Percentiles rank a stretch among this genome's conserved stretches.
phyloP scores from a whole-genome alignment of 2,797 vertebrate species.

The Jordanella pulchra region DNA sequence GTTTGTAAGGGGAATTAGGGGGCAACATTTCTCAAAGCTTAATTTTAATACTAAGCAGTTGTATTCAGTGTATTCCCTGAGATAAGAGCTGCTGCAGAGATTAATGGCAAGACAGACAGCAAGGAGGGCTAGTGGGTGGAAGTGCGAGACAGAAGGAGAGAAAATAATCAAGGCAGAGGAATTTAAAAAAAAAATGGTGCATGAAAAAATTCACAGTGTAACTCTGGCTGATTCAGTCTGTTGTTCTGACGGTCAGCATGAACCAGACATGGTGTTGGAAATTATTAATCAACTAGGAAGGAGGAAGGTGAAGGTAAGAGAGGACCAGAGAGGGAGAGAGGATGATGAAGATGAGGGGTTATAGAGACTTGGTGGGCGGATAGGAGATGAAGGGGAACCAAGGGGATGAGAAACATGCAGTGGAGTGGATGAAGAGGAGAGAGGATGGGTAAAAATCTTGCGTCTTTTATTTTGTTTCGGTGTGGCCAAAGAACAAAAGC shows the following conservation, averaged over 20 bases:
- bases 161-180: slow-evolving; percentile 32
- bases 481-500: slow-evolving; percentile 17
- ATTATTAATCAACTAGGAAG: slow-evolving; percentile 20
- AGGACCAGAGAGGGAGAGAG: slow-evolving; percentile 25
- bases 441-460: slow-evolving; percentile 27
- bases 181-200: slow-evolving; percentile 13
- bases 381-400: slow-evolving; percentile 40
- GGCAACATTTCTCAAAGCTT: slow-evolving; percentile 8
- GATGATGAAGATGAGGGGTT: slow-evolving; percentile 19
- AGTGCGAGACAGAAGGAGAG: slow-evolving; percentile 62
- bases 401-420: slow-evolving; percentile 33
- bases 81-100: slow-evolving; percentile 42
- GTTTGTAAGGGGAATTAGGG: neutral
- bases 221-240: slow-evolving; percentile 47
- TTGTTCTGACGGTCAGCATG: slow-evolving; percentile 28
- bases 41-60: slow-evolving; percentile 21
- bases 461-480: slow-evolving; percentile 26
- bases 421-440: slow-evolving; percentile 17
- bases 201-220: slow-evolving; percentile 30
- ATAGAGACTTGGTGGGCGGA: slow-evolving; percentile 56
- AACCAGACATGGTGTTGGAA: slow-evolving; percentile 47
- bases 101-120: slow-evolving; percentile 24
- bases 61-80: slow-evolving; percentile 23
- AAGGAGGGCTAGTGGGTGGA: slow-evolving; percentile 54
- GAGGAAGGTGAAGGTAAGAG: slow-evolving; percentile 16